A percentile compares a stretch with the other conserved stretches of the same genome.
Evolutionary conservation across 2,797 vertebrate species (phyloP).

Genomic region (Holocentrus rufus): DNA sequence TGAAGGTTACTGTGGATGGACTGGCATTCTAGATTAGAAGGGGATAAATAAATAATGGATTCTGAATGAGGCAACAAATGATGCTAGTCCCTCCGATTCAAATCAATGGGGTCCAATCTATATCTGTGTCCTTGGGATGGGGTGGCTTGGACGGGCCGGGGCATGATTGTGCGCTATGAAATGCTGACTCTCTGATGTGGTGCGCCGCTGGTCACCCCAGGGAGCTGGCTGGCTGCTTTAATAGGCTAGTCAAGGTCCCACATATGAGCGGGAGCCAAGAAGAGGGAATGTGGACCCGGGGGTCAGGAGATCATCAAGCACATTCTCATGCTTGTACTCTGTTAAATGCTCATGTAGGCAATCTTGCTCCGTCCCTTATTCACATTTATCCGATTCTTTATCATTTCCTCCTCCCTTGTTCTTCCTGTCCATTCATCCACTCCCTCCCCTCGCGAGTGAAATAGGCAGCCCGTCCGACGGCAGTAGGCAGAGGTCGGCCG

Average conservation of each 20-base stretch:
- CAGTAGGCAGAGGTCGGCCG: slow-evolving; percentile 40
- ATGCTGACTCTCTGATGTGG: slow-evolving; percentile 60
- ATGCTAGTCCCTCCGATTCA: slow-evolving; percentile 57
- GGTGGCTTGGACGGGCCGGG: slow-evolving; percentile 50
- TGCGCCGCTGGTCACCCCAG: slow-evolving; percentile 44
- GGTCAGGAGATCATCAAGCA: slow-evolving; percentile 37
- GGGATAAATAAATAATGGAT: slow-evolving; percentile 76
- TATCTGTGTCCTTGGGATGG: slow-evolving; percentile 71
- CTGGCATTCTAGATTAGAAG: slow-evolving; percentile 62
- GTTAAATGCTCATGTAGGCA: slow-evolving; percentile 29
- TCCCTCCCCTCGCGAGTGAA: neutral
- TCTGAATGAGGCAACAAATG: slow-evolving; percentile 71
- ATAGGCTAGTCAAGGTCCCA: slow-evolving; percentile 63
- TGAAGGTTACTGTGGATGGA: slow-evolving; percentile 69
- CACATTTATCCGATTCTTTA: slow-evolving; percentile 9
- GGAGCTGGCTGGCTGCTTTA: slow-evolving; percentile 56
- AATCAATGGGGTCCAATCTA: slow-evolving; percentile 68
- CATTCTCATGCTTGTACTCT: neutral
- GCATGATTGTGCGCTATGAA: slow-evolving; percentile 56
- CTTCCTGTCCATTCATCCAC: slow-evolving; percentile 11
- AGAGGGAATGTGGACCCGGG: slow-evolving; percentile 20
- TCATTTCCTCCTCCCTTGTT: slow-evolving; percentile 42
- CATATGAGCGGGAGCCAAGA: slow-evolving; percentile 53
- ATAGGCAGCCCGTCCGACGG: slow-evolving; percentile 38
- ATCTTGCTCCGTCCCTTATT: slow-evolving; percentile 31